Percentiles rank a stretch among this genome's conserved stretches.
Evolutionary conservation across 2,797 vertebrate species (phyloP).

Genomic region (Poeciliopsis turneri): DNA sequence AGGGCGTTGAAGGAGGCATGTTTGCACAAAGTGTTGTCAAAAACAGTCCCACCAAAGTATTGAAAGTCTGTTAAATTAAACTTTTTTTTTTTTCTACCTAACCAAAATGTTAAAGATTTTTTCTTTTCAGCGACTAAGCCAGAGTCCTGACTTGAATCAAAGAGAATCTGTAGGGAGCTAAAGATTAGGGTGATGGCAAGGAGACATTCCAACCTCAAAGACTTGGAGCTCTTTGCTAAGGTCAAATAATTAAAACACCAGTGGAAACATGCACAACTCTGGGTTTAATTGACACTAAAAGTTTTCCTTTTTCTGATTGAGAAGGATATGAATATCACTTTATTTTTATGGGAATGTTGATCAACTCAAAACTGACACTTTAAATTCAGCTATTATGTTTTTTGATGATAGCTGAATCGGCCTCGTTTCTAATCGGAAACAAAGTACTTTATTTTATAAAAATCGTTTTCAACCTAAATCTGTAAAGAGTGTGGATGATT

Average conservation of each 20-base stretch:
- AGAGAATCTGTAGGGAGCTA: neutral
- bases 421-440: neutral
- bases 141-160: neutral
- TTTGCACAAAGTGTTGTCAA: neutral
- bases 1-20: neutral
- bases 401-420: neutral
- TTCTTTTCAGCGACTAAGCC: neutral
- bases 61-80: neutral
- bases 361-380: neutral
- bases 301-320: neutral
- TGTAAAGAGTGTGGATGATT: neutral
- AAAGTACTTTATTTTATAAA: neutral
- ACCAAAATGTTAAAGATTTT: neutral
- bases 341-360: neutral
- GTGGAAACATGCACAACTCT: neutral
- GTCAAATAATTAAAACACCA: neutral
- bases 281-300: neutral
- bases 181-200: slow-evolving; percentile 2
- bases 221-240: neutral
- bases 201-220: neutral
- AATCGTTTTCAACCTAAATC: neutral
- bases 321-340: neutral
- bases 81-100: neutral
- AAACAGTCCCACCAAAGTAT: neutral
- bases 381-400: neutral